phyloP scores from a whole-genome alignment of 2,113 vertebrate genomes.

The Rhea pennata region DNA sequence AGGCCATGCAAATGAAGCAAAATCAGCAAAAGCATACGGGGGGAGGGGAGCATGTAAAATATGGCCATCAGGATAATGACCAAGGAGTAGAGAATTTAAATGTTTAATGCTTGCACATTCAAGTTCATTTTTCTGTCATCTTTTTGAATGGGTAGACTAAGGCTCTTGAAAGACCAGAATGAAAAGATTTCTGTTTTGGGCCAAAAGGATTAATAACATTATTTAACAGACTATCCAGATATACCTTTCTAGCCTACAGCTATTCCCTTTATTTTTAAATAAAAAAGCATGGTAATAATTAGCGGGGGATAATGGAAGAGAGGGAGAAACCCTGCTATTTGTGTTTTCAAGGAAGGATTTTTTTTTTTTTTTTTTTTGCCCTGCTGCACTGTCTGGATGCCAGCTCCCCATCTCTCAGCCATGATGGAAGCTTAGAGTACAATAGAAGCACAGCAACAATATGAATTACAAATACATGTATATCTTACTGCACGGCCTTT shows the following conservation, averaged over 20 bases:
- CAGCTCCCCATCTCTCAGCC: constrained; percentile 68
- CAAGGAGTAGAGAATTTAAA: constrained; percentile 78
- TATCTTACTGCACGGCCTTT: constrained; percentile 66
- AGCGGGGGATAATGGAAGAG: constrained; percentile 23
- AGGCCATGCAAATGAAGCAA: constrained; percentile 90
- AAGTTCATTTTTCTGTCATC: constrained; percentile 68
- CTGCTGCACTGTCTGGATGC: constrained; percentile 35
- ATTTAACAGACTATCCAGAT: constrained; percentile 30
- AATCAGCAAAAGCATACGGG: constrained; percentile 84
- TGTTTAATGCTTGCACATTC: constrained; percentile 75
- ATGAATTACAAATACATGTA: constrained; percentile 79
- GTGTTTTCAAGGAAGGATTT: constrained; percentile 48
- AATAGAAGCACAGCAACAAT: constrained; percentile 74
- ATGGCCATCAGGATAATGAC: constrained; percentile 72
- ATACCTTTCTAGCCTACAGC: not conserved
- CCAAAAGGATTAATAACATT: constrained; percentile 59
- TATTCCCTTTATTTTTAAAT: not conserved
- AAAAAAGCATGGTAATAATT: constrained; percentile 54
- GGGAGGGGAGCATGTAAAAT: constrained; percentile 73
- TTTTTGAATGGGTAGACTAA: constrained; percentile 66
- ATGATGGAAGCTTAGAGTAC: constrained; percentile 72
- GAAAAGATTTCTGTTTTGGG: constrained; percentile 57
- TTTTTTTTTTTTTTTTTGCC: constrained; percentile 50
- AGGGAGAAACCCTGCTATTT: not conserved
- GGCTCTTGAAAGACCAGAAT: constrained; percentile 59